Base-by-base conservation (phyloP, 2,113 vertebrate species). In the Ctenodactylus gundi region DNA sequence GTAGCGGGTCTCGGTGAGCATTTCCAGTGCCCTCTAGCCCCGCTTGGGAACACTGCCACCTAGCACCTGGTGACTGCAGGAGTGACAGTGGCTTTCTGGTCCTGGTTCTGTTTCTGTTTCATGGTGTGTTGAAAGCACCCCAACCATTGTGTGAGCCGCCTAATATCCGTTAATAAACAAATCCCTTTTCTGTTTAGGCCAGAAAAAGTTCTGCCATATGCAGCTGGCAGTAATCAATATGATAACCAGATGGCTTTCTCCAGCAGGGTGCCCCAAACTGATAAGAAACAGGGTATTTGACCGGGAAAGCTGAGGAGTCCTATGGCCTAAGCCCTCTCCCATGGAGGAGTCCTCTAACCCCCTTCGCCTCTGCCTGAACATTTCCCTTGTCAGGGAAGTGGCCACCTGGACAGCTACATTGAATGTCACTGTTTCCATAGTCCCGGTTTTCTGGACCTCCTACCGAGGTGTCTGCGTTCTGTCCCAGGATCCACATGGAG, bases 141-240 rank as follows among this genome's bases (percentile, higher is more conserved):
- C 46, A 49, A 58, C 34, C 41, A 15, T 8, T 41, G 31, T 83
- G 51, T 77, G 34, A 72, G 64, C 34, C 65, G 75, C 44, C 65
- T 87, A 87, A 72, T 57, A 91, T 65, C 77, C 14, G 34, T 88
- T 78, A 64, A 20, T 72, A 41, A 88, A 88, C 29, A 90, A 81
- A 60, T 51, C 10, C 21, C 12, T 92, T 72, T 85, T 67, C 51
- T n/a, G 57, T 31, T 73, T 53, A 17, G 77, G 65, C 31, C 89
- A 75, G 13, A 64, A 21, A 34, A 41, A 29, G 29, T 78, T 73
- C 58, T 64, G 41, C 44, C 5, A 7, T 83, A 55, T 29, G 51
- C 39, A 29, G 29, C 57, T 60, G 41, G 85, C 15, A 55, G 15
- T 39, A 31, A 80, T 21, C 57, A 21, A 44, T 23, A 20, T 39